A percentile compares a stretch with the other conserved stretches of the same genome.
These are phyloP conservation scores for Enoplosus armatus DNA, from an alignment of 2,797 vertebrate genomes.

Conservation along the genomic window DNA sequence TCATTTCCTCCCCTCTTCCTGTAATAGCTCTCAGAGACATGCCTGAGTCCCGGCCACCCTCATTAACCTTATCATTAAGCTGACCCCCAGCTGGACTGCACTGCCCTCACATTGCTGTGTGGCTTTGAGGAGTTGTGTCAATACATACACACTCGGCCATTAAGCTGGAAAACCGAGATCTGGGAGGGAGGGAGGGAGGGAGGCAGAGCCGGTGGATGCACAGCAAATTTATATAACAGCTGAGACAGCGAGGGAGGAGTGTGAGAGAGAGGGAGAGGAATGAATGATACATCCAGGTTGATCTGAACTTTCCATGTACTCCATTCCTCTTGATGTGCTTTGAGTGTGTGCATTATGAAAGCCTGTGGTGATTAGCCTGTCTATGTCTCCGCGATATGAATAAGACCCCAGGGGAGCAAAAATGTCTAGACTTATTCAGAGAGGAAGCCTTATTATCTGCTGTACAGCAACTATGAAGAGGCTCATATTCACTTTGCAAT, in stretches of 20 bases:
- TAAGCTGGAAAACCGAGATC: slow-evolving; percentile 56
- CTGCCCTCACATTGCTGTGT: slow-evolving; percentile 61
- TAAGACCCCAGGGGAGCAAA: slow-evolving; percentile 63
- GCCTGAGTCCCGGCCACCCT: slow-evolving; percentile 72
- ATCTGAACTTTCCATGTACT: slow-evolving; percentile 73
- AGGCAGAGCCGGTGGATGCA: slow-evolving; percentile 49
- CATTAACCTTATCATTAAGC: slow-evolving; percentile 80
- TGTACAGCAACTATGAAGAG: slow-evolving; percentile 54
- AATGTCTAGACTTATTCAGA: slow-evolving; percentile 75
- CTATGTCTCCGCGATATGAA: slow-evolving; percentile 62
- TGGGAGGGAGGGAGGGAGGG: slow-evolving; percentile 32
- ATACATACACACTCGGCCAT: slow-evolving; percentile 75
- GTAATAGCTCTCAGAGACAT: slow-evolving; percentile 67
- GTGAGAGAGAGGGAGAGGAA: slow-evolving; percentile 40
- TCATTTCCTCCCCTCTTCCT: slow-evolving; percentile 40
- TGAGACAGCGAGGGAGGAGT: slow-evolving; percentile 51
- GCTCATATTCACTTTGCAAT: slow-evolving; percentile 55
- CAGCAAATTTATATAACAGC: slow-evolving; percentile 69
- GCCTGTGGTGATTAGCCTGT: slow-evolving; percentile 68
- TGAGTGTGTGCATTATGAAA: slow-evolving; percentile 68
- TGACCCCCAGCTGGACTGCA: slow-evolving; percentile 67
- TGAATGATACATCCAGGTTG: slow-evolving; percentile 76
- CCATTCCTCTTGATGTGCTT: slow-evolving; percentile 69
- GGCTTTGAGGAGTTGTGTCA: slow-evolving; percentile 73
- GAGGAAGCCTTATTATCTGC: slow-evolving; percentile 62